phyloP scores from a whole-genome alignment of 23 tunicate species.

The Halocynthia aurantium region DNA sequence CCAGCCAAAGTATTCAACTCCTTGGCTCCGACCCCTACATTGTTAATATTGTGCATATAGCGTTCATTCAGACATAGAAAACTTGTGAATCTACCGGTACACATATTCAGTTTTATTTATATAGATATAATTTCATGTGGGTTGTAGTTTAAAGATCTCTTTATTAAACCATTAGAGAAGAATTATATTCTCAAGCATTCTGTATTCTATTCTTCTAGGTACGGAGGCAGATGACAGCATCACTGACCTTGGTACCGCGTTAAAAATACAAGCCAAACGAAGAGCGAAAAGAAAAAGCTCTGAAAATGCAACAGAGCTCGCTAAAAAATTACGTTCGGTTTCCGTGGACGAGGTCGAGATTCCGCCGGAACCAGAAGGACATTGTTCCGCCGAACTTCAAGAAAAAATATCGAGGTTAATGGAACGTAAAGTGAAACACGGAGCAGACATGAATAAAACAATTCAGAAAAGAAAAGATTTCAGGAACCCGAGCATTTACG shows the following conservation, averaged over 20 bases:
- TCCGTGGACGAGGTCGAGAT: conserved; percentile 57
- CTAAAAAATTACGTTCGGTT: conserved; percentile 39
- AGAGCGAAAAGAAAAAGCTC: conserved; percentile 53
- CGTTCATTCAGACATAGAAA: too few species aligned
- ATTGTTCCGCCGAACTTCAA: conserved; percentile 45
- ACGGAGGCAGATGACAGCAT: conserved; percentile 24
- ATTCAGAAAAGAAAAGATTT: conserved; percentile 81
- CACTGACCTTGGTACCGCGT: background rate
- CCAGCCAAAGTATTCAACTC: too few species aligned
- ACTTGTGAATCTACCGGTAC: too few species aligned
- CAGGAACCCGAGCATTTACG: conserved; percentile 94
- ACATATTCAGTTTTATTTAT: too few species aligned
- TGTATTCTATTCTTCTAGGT: too few species aligned
- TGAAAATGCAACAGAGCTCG: conserved; percentile 78
- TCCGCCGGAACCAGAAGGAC: conserved; percentile 75
- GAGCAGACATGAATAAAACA: conserved; percentile 56
- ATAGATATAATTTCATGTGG: too few species aligned
- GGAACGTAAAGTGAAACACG: conserved; percentile 60
- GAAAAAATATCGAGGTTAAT: conserved; percentile 50
- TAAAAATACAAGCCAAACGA: conserved; percentile 33
- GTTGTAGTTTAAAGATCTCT: too few species aligned
- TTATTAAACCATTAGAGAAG: too few species aligned
- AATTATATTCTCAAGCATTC: too few species aligned
- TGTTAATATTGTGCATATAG: too few species aligned
- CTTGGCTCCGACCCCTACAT: too few species aligned